phyloP scores from a whole-genome alignment of 2,888 invertebrate species.

The Spodoptera picta region DNA sequence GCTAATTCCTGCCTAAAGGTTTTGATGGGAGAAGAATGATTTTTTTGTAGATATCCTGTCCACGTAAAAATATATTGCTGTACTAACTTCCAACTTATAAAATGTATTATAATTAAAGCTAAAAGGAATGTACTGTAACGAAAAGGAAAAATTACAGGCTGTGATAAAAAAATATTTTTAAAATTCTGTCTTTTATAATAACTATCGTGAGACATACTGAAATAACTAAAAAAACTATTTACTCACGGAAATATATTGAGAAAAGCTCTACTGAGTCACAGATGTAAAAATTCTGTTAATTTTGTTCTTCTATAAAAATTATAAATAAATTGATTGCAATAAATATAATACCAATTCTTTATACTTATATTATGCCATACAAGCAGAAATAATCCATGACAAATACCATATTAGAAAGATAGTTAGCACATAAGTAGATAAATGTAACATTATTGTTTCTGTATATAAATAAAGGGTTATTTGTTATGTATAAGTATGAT shows the following conservation, averaged over 20 bases:
- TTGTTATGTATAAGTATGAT: not conserved
- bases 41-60: not conserved
- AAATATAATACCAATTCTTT: too few species aligned
- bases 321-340: too few species aligned
- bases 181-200: too few species aligned
- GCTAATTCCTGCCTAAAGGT: not conserved
- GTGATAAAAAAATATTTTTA: too few species aligned
- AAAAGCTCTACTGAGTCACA: too few species aligned
- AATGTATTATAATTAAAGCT: not conserved
- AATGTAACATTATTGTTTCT: too few species aligned
- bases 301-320: too few species aligned
- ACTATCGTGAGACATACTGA: too few species aligned
- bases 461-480: not conserved
- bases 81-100: not conserved
- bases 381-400: conserved; percentile 1
- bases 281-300: too few species aligned
- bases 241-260: too few species aligned
- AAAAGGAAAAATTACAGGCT: not conserved
- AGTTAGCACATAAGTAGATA: not conserved
- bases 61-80: not conserved
- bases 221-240: too few species aligned
- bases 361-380: too few species aligned
- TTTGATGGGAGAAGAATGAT: not conserved
- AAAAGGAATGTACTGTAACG: not conserved
- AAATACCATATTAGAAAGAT: not conserved